A percentile compares a stretch with the other conserved stretches of the same genome.
Evolutionary conservation across 2,797 vertebrate species (phyloP).

Genomic region (Gymnothorax javanicus): DNA sequence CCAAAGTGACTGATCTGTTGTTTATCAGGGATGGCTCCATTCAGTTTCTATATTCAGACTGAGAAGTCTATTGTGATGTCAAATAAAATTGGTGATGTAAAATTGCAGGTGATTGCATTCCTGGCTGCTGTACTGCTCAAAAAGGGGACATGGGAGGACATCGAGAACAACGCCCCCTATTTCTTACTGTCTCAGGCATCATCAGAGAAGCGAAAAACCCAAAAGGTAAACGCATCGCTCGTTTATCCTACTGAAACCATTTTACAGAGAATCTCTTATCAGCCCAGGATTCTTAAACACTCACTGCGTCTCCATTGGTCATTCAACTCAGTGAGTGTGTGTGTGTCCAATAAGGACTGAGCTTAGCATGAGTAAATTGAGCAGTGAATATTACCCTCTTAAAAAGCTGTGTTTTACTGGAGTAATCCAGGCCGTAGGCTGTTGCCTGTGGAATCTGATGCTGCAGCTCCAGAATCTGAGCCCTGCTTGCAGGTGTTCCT

Average conservation of each 20-base stretch:
- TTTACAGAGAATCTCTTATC: background rate
- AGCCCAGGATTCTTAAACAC: background rate
- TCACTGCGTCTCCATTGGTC: background rate
- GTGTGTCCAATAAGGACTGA: too few relatives aligned
- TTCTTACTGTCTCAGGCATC: constrained; percentile 84
- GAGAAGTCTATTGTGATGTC: background rate
- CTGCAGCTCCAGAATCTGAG: background rate
- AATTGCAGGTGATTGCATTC: constrained; percentile 87
- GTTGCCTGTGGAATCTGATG: background rate
- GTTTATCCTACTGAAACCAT: background rate
- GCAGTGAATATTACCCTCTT: background rate
- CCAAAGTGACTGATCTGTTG: background rate
- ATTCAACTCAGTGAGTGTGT: too few relatives aligned
- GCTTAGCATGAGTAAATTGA: too few relatives aligned
- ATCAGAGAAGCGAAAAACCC: constrained; percentile 55
- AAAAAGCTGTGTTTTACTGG: background rate
- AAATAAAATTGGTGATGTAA: background rate
- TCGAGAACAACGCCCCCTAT: constrained; percentile 89
- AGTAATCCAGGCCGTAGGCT: background rate
- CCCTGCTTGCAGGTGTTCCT: constrained; percentile 80
- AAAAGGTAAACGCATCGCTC: constrained; percentile 73
- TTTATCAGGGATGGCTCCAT: background rate
- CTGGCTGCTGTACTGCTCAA: constrained; percentile 89
- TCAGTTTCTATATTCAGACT: constrained; percentile 2
- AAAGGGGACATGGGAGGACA: constrained; percentile 88